phyloP scores from a whole-genome alignment of 2,888 invertebrate genomes.

The Drosophila lutescens region DNA sequence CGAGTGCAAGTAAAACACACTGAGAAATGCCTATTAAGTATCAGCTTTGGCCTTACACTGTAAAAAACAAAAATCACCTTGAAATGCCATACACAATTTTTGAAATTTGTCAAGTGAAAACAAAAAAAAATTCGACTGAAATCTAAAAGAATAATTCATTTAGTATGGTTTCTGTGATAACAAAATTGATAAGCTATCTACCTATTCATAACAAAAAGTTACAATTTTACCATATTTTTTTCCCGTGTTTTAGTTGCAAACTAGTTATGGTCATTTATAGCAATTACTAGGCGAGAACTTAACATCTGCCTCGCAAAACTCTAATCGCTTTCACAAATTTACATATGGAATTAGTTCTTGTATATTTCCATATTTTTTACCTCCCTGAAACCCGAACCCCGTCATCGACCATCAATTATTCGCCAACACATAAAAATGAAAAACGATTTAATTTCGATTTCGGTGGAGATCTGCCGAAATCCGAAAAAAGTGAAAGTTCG shows the following conservation, averaged over 20 bases:
- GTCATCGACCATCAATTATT: conserved; percentile 17
- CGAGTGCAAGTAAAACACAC: too few species aligned
- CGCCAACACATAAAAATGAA: conserved; percentile 63
- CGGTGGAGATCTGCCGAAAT: conserved; percentile 41
- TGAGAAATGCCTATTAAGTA: too few species aligned
- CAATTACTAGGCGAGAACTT: conserved; percentile 20
- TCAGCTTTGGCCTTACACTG: too few species aligned
- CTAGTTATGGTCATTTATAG: background rate
- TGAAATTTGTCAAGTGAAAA: too few species aligned
- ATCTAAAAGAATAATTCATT: too few species aligned
- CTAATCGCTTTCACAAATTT: background rate
- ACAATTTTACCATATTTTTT: background rate
- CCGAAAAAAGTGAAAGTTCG: conserved; percentile 67
- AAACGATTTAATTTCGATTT: conserved; percentile 76
- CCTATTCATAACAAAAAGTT: too few species aligned
- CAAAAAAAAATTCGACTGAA: too few species aligned
- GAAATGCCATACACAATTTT: too few species aligned
- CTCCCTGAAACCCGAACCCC: background rate
- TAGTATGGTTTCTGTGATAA: too few species aligned
- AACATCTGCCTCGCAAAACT: conserved; percentile 8
- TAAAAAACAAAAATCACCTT: too few species aligned
- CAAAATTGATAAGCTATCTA: too few species aligned
- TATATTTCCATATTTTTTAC: background rate
- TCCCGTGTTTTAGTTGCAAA: background rate
- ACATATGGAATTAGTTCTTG: conserved; percentile 5